A percentile compares a stretch with the other conserved stretches of the same genome.
These are phyloP conservation scores for Rhadinocentrus ornatus DNA, from an alignment of 2,797 vertebrate species.

Conservation along the genomic window DNA sequence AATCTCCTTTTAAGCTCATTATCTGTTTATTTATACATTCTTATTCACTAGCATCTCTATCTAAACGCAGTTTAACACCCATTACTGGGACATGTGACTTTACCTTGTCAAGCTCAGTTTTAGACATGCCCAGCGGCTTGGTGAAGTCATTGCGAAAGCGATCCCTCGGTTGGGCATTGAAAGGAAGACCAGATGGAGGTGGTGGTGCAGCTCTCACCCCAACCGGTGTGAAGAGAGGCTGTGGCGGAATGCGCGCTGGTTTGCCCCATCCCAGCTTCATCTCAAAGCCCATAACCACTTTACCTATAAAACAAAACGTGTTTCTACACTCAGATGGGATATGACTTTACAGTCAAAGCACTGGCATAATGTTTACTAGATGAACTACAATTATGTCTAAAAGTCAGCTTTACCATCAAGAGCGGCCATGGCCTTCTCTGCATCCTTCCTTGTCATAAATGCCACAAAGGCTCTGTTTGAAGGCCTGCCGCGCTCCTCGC, in stretches of 20 bases:
- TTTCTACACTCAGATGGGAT: not conserved
- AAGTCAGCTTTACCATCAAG: conserved; percentile 79
- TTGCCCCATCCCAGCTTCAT: conserved; percentile 89
- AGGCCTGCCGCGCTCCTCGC: conserved; percentile 83
- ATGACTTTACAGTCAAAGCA: not conserved
- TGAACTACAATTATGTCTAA: not conserved
- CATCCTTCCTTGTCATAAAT: conserved; percentile 87
- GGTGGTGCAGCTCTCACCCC: conserved; percentile 82
- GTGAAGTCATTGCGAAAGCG: conserved; percentile 87
- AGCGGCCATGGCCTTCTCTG: conserved; percentile 83
- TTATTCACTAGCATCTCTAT: conserved; percentile 1
- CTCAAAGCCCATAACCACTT: conserved; percentile 87
- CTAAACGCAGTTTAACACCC: not conserved
- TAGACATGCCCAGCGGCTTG: conserved; percentile 79
- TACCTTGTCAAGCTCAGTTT: conserved; percentile 86
- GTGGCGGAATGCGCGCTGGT: conserved; percentile 86
- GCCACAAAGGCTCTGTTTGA: conserved; percentile 88
- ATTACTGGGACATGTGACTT: conserved; percentile 10
- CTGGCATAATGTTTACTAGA: not conserved
- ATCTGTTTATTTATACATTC: not conserved
- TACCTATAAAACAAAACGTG: conserved; percentile 71
- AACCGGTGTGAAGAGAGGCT: conserved; percentile 86
- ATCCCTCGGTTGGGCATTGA: conserved; percentile 86
- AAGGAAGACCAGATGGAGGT: conserved; percentile 86
- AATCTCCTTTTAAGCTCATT: not conserved